phyloP scores from a whole-genome alignment of 1,140 invertebrate species.

The Drosophila yakuba region DNA sequence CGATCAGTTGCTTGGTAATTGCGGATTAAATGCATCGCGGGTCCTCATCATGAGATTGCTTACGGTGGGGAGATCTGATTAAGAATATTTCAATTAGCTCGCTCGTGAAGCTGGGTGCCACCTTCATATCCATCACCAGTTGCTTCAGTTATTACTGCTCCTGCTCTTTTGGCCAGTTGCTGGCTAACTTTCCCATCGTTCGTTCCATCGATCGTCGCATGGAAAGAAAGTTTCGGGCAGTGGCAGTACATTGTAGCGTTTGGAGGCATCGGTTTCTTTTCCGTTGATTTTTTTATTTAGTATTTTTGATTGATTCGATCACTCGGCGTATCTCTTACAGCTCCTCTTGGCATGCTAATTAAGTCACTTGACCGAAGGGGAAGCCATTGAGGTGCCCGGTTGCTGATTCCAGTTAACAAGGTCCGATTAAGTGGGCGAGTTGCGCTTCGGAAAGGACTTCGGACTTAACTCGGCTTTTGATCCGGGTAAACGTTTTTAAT shows the following conservation, averaged over 20 bases:
- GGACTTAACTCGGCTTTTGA: slow-evolving; percentile 15
- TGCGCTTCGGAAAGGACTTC: not conserved
- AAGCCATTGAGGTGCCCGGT: slow-evolving; percentile 6
- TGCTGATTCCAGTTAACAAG: slow-evolving; percentile 36
- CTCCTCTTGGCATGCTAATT: slow-evolving; percentile 74
- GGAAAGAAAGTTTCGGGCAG: slow-evolving; percentile 45
- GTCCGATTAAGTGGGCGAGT: slow-evolving; percentile 39
- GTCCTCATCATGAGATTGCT: slow-evolving; percentile 41
- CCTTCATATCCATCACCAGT: slow-evolving; percentile 41
- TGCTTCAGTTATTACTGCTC: not conserved
- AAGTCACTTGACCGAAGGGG: slow-evolving; percentile 62
- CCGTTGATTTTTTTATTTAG: slow-evolving; percentile 8
- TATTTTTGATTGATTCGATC: slow-evolving; percentile 65
- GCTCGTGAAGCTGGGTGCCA: slow-evolving; percentile 27
- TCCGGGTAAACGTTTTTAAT: slow-evolving; percentile 47
- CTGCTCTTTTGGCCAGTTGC: not conserved
- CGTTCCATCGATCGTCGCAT: not conserved
- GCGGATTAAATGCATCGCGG: slow-evolving; percentile 72
- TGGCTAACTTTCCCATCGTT: slow-evolving; percentile 12
- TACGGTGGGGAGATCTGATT: slow-evolving; percentile 72
- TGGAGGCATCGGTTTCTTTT: slow-evolving; percentile 7
- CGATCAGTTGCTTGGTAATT: slow-evolving; percentile 52
- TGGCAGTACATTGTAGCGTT: slow-evolving; percentile 18
- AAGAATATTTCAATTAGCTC: slow-evolving; percentile 81
- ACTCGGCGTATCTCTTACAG: slow-evolving; percentile 9